Base-by-base conservation (phyloP, 2,888 invertebrate species). In the Poecilobothrus nobilitatus region DNA sequence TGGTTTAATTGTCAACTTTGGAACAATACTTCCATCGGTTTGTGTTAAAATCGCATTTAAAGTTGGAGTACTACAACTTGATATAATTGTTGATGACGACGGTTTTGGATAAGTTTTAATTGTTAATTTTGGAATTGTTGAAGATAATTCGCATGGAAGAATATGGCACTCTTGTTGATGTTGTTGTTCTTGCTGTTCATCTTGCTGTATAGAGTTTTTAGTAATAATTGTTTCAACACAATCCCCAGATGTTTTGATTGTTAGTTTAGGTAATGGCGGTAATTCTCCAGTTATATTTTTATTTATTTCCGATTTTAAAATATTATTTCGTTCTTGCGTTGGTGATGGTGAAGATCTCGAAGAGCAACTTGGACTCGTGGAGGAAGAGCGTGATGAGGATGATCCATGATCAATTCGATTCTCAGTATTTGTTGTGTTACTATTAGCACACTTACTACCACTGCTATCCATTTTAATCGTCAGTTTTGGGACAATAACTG, bases 211-310 rank as follows among this genome's bases (percentile, higher is more conserved):
- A n/a, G 78, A 76, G 1, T 79, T 77, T 15, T 79, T 79, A 18
- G 78, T 72, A 63, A 76, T 78, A 41, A 80, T 77, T 66, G 80
- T 78, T 41, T 78, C 74, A 4, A 80, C 77, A 69, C 81, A 81
- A 71, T 80, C 79, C 66, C 78, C 68, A 62, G 79, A 77, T 0
- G 86, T 83, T 77, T 86, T 87, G 67, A 86, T 86, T 62, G 85
- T 86, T 71, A 87, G 82, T 80, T 86, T 86, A 75, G 86, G 86
- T 76, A 86, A 77, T 74, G 84, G 84, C 64, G 80, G 74, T 76
- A 33, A 6, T 63, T 27, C 15, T 27, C 1, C 18, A 2, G 1
- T 12, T 15, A 6, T 53, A 12, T 18, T 18, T n/a, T 12, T 12
- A 18, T 12, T 12, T n/a, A 53, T 5, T 18, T 53, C 53, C 2